phyloP scores from a whole-genome alignment of 2,113 vertebrate genomes.

The Cettia cetti region DNA sequence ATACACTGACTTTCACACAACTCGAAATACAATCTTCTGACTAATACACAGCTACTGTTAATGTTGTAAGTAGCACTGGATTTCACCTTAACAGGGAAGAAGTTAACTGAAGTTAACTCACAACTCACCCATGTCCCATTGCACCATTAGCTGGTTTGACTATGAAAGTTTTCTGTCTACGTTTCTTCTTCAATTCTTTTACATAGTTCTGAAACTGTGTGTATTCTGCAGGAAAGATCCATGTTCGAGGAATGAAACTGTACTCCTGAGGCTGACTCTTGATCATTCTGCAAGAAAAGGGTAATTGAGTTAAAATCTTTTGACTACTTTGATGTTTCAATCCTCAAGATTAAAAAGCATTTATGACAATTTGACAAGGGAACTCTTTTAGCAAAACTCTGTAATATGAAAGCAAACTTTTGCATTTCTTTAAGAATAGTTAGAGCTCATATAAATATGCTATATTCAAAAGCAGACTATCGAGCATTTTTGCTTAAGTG shows the following conservation, averaged over 20 bases:
- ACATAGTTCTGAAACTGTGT: constrained; percentile 97
- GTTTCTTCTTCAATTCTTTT: constrained; percentile 93
- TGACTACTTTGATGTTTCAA: not conserved
- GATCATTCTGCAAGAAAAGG: constrained; percentile 85
- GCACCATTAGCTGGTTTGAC: constrained; percentile 97
- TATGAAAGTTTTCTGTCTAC: constrained; percentile 96
- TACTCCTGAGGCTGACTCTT: constrained; percentile 95
- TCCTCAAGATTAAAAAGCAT: not conserved
- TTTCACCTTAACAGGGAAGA: not conserved
- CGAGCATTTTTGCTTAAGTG: not conserved
- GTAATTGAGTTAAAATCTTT: not conserved
- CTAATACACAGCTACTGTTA: not conserved
- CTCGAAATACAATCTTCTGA: not conserved
- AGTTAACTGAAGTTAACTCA: not conserved
- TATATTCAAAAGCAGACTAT: not conserved
- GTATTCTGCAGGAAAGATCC: constrained; percentile 97
- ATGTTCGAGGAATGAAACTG: constrained; percentile 93
- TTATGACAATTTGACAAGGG: not conserved
- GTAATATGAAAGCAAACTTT: not conserved
- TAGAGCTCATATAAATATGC: not conserved
- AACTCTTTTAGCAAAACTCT: not conserved
- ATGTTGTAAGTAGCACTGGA: not conserved
- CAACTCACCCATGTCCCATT: constrained; percentile 96
- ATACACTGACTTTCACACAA: not conserved
- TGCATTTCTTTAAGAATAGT: not conserved